Evolutionary conservation across 2,888 invertebrate species (phyloP).

Genomic region (Phytoseiulus persimilis): DNA sequence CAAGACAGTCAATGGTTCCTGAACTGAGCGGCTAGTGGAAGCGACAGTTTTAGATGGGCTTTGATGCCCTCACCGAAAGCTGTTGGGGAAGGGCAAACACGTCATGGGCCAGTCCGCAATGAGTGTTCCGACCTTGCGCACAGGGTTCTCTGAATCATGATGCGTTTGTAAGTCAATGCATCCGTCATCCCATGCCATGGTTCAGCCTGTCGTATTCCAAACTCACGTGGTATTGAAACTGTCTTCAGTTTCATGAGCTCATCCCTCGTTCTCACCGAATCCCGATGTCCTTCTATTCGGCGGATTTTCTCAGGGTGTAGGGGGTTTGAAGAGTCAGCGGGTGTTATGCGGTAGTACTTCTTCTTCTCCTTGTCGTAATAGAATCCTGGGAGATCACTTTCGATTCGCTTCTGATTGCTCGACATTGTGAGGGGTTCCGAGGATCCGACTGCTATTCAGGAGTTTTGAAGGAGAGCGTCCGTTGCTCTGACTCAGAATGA

Average conservation of each 20-base stretch:
- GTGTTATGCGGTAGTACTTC: slow-evolving; percentile 40
- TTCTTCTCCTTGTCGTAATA: slow-evolving; percentile 41
- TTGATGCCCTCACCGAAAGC: background rate
- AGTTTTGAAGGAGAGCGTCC: background rate
- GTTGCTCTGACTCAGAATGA: no score
- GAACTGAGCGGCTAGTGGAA: background rate
- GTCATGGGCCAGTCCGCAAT: background rate
- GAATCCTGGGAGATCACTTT: slow-evolving; percentile 41
- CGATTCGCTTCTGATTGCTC: background rate
- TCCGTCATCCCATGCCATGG: no score
- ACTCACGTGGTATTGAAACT: slow-evolving; percentile 14
- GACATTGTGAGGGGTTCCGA: background rate
- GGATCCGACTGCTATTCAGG: background rate
- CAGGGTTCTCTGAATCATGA: background rate
- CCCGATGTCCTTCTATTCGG: slow-evolving; percentile 7
- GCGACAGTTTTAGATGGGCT: background rate
- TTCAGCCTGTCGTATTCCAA: no score
- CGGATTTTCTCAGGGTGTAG: slow-evolving; percentile 17
- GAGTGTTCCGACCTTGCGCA: background rate
- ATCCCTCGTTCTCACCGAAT: background rate
- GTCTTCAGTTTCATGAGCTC: background rate
- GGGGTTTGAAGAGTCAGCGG: slow-evolving; percentile 19
- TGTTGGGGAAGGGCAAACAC: background rate
- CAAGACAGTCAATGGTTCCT: no score
- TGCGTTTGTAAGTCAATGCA: no score